Evolutionary conservation across 2,113 vertebrate species (phyloP), one percentile per base, ranked within the genome.

Genomic region (Neolamprologus falcicula): DNA sequence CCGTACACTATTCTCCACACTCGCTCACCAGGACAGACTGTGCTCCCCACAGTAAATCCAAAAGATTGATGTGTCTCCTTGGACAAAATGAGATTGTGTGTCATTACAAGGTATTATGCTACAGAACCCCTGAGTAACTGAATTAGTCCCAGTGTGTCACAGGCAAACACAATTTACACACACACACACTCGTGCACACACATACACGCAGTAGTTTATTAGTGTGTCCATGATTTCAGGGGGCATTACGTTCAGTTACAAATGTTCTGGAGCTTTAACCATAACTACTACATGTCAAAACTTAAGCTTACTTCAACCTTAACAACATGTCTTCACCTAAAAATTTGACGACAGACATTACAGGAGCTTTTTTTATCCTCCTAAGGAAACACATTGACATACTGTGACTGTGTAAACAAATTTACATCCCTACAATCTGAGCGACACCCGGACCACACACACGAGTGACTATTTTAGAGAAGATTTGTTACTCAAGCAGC

Each of bases 11-110:
- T 85, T 88, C 54, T 83, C 80, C 52, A 86, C 54, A 90, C 85
- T 91, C 42, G 47, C 91, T 90, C 93, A 88, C 88, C 90, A 94
- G 92, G 88, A 92, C 92, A 85, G 88, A 86, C 90, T 80, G 31
- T 54, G 86, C 86, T 94, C 89, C 91, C 94, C 91, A 88, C 91
- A 90, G 93, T 92, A 95, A 94, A 95, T 94, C 92, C 94, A 92
- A 91, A 95, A 95, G 94, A 96, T 95, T 95, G 95, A 95, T 95
- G 94, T 90, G 83, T 94, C 90, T 93, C 92, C 94, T 94, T 89
- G 91, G 90, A 92, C 92, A 92, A 94, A 93, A 96, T 94, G 88
- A 94, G 94, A 96, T 94, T 94, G 89, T 85, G 91, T 91, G 91
- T 93, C 93, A 94, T 96, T 95, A 95, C 89, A 94, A 92, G 91